Evolutionary conservation across 2,797 vertebrate species (phyloP).

Genomic region (Caiman crocodilus): DNA sequence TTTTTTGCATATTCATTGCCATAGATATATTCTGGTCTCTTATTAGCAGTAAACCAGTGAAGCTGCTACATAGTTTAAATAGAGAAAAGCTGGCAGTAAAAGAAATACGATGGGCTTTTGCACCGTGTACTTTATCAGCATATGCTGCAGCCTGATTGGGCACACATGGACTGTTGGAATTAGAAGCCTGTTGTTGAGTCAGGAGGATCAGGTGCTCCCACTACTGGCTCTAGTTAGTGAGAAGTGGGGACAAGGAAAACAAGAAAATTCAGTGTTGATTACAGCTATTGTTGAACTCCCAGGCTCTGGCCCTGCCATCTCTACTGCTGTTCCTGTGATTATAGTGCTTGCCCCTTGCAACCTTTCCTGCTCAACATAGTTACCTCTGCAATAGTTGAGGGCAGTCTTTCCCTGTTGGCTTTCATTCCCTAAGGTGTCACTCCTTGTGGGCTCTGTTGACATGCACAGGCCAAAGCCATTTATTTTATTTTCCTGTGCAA

Average conservation of each 20-base stretch:
- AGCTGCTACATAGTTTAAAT: neutral
- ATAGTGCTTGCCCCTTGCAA: slow-evolving; percentile 1
- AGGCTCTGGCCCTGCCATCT: neutral
- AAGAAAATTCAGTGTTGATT: slow-evolving; percentile 29
- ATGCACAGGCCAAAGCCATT: neutral
- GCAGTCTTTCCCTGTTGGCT: neutral
- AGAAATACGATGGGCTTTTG: neutral
- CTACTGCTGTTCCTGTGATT: slow-evolving; percentile 24
- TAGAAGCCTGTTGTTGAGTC: slow-evolving; percentile 14
- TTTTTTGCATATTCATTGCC: neutral
- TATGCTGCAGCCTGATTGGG: neutral
- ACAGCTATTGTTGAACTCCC: slow-evolving; percentile 10
- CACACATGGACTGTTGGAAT: neutral
- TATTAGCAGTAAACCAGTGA: neutral
- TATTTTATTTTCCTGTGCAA: neutral
- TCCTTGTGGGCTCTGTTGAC: neutral
- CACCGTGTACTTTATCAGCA: neutral
- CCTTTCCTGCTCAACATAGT: slow-evolving; percentile 12
- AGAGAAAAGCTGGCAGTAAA: neutral
- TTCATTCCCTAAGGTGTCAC: neutral
- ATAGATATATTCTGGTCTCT: neutral
- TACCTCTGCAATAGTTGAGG: neutral
- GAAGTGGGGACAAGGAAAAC: slow-evolving; percentile 5
- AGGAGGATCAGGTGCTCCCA: slow-evolving; percentile 55
- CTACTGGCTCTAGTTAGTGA: slow-evolving; percentile 54